A percentile compares a stretch with the other conserved stretches of the same genome.
Evolutionary conservation across 1,140 invertebrate species (phyloP).

Genomic region (Cepaea nemoralis): DNA sequence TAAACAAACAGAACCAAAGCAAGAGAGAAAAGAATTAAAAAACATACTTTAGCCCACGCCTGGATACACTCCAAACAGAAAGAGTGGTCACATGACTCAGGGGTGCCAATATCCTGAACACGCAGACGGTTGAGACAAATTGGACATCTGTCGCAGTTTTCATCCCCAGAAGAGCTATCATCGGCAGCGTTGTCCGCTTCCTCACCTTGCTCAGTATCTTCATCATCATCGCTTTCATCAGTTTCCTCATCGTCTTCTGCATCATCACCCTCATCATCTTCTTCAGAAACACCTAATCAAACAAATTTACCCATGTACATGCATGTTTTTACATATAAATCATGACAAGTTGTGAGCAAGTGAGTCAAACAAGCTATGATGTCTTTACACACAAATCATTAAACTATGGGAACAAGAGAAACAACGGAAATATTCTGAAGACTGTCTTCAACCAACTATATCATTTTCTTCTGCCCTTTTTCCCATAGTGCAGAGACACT

Average conservation of each 20-base stretch:
- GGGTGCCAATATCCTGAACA: constrained; percentile 85
- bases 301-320: background rate
- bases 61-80: constrained; percentile 91
- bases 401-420: no score
- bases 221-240: constrained; percentile 19
- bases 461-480: no score
- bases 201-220: constrained; percentile 24
- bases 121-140: constrained; percentile 79
- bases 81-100: constrained; percentile 87
- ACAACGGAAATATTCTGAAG: no score
- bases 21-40: no score
- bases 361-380: no score
- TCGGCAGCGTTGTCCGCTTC: background rate
- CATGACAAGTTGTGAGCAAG: no score
- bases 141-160: constrained; percentile 80
- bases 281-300: background rate
- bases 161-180: constrained; percentile 70
- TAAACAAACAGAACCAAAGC: no score
- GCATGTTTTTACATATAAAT: no score
- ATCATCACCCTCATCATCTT: constrained; percentile 28
- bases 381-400: no score
- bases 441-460: no score
- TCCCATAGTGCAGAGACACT: no score
- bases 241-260: constrained; percentile 19
- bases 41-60: constrained; percentile 86